Conservation (phyloP, 92 coral and sea anemone genomes). For the Pocillopora meandrina region DNA sequence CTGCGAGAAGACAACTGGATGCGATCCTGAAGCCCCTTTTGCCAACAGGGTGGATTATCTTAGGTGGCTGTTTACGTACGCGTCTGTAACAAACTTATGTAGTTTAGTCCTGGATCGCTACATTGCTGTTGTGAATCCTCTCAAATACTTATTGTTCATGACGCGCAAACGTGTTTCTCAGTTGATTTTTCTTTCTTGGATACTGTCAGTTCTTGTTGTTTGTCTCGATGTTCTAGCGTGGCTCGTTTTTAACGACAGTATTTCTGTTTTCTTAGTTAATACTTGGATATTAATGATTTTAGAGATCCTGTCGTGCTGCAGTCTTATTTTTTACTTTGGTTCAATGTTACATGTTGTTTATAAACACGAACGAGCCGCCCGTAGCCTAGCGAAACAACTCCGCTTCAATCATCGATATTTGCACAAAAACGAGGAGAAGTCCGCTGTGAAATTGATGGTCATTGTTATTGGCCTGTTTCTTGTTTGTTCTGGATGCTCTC, state of each 20-base stretch:
- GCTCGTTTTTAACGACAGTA: not conserved
- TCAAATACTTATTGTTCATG: not conserved
- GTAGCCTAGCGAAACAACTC: not conserved
- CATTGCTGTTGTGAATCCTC: no score
- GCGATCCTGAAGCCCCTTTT: not conserved
- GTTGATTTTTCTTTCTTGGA: conserved; percentile 1
- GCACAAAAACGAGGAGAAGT: not conserved
- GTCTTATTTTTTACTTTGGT: not conserved
- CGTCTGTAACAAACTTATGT: conserved; percentile 3
- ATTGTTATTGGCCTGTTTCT: not conserved
- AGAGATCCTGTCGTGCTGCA: not conserved
- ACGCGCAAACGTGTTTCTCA: not conserved
- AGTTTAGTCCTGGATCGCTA: not conserved
- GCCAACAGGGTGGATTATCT: not conserved
- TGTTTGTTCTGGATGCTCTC: not conserved
- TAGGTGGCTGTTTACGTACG: not conserved
- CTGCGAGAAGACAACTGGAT: not conserved
- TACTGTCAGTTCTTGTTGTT: not conserved
- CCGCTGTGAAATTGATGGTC: not conserved
- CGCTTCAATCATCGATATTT: not conserved
- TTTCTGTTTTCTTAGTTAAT: not conserved
- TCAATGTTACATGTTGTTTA: not conserved
- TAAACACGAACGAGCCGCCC: not conserved
- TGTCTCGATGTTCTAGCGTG: not conserved
- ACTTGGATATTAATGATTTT: not conserved